phyloP scores from a whole-genome alignment of 2,797 vertebrate genomes.

The Nothura maculosa region DNA sequence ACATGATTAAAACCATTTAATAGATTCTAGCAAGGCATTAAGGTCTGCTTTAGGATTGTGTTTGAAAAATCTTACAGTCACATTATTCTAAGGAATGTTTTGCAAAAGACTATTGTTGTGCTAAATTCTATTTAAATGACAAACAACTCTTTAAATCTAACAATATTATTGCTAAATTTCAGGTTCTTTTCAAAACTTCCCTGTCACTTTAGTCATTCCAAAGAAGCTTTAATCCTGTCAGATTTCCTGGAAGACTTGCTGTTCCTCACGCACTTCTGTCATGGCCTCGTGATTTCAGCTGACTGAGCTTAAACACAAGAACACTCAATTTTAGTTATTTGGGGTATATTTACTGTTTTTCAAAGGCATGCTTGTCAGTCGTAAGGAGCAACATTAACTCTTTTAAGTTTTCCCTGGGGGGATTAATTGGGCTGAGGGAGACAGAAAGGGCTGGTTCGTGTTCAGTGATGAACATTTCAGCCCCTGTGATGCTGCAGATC shows the following conservation, averaged over 20 bases:
- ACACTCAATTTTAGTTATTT: not conserved
- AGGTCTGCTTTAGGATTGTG: not conserved
- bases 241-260: not conserved
- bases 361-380: not conserved
- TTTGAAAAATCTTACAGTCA: not conserved
- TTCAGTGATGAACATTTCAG: not conserved
- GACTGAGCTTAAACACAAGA: not conserved
- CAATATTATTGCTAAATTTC: not conserved
- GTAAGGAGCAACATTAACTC: not conserved
- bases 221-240: not conserved
- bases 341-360: not conserved
- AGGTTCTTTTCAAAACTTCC: not conserved
- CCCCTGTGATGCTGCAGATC: not conserved
- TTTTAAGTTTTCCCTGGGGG: not conserved
- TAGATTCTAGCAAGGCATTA: not conserved
- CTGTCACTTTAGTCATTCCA: not conserved
- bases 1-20: not conserved
- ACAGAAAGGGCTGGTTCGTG: fast-evolving
- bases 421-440: not conserved
- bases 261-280: not conserved
- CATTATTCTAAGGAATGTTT: not conserved
- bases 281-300: not conserved
- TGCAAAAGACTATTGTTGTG: not conserved
- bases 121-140: not conserved
- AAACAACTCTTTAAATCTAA: not conserved